Evolutionary conservation across 2,888 invertebrate genomes (phyloP), one percentile per base, ranked within the genome.

Genomic region (Trypoxylon attenuatum): DNA sequence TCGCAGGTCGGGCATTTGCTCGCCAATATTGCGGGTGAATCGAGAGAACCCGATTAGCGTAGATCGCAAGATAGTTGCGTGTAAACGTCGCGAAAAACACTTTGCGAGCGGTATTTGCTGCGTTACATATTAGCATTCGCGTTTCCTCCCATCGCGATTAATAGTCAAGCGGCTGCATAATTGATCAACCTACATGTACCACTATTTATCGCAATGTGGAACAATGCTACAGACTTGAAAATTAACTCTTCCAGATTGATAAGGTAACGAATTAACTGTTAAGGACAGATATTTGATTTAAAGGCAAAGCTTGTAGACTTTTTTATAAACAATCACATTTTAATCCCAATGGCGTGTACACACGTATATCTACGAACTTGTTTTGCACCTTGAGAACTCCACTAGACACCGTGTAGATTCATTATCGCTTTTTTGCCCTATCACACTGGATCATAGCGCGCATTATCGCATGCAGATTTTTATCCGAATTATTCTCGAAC

Each of bases 131-230:
- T 73, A 63, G 57, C 67, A 73, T 63, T 64, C 71, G 43, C 65
- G 62, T 62, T 73, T 68, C 58, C 60, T 55, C 60, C 62, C 63
- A 68, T 69, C 73, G 55, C 74, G 73, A 74, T 74, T 73, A 74
- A 71, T 66, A 62, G 69, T 53, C 57, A 18, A 22, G 57, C 49
- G 60, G n/a, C n/a, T 43, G 66, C 47, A 69, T 65, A 74, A 74
- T 74, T 69, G 74, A 73, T 52, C 54, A 58, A n/a, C 71, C 69
- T 41, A 58, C 61, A 46, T 51, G 49, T 58, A 56, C 50, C 64
- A 46, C 69, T 71, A 72, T 72, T 71, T 71, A 71, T 72, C 58
- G 69, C 61, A 58, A 70, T 58, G 69, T 60, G 61, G 53, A 67
- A 69, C 63, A 72, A 69, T 72, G 57, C 43, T 15, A 38, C 18